Base-by-base conservation (phyloP, 2,888 invertebrate species). In the Agrochola circellaris region DNA sequence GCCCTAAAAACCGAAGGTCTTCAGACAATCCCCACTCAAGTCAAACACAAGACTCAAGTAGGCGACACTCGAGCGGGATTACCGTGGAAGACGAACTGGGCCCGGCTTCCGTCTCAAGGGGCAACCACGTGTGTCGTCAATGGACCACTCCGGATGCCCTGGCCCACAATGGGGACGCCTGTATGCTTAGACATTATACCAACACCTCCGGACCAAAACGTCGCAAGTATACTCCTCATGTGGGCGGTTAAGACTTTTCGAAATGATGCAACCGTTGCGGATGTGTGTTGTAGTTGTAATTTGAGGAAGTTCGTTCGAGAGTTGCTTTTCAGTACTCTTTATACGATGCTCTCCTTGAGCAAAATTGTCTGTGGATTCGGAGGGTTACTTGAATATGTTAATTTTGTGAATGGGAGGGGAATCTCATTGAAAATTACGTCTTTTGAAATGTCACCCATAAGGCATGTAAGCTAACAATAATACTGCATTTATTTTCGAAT, bases 111-210 rank as follows among this genome's bases (percentile, higher is more conserved):
- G 94, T 93, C 93, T 94, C 92, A 93, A 91, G 93, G 91, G 86
- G 85, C 85, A 83, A 92, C 92, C 96, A 96, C 96, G 96, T 96
- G 96, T 91, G 94, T 90, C 88, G 90, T 96, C 92, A 96, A 96
- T 95, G 90, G 93, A 87, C 84, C 91, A 83, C 94, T 93, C 95
- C 95, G 95, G 95, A 95, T 95, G 93, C 93, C 88, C 84, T 84
- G 87, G 84, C 88, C 89, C 90, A 94, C 94, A 95, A 95, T 93
- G 89, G 89, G 83, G 83, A 86, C 83, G 87, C 77, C 84, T 87
- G 86, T 85, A 88, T 88, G 88, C 89, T 89, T 85, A 88, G 85
- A 88, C 88, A 90, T 89, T 88, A 86, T 88, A 88, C 88, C 86
- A 83, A 77, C 82, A 84, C 88, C 73, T 81, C 73, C 74, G 48